phyloP scores from a whole-genome alignment of 2,888 invertebrate species.

The Oxytorus armatus region DNA sequence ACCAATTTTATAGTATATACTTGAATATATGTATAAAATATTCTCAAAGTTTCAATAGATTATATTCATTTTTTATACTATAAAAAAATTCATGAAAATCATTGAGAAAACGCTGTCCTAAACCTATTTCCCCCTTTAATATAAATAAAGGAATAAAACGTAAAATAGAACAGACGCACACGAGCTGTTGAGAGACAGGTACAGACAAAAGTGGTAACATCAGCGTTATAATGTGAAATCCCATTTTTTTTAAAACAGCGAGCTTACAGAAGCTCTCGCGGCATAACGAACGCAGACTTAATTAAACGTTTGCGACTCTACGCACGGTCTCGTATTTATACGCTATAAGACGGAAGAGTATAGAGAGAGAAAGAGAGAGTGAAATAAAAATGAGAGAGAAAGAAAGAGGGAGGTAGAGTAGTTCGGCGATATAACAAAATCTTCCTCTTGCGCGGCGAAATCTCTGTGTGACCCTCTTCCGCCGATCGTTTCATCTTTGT shows the following conservation, averaged over 20 bases:
- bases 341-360: constrained; percentile 15
- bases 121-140: too few relatives aligned
- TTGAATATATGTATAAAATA: too few relatives aligned
- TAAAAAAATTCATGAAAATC: too few relatives aligned
- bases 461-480: constrained; percentile 54
- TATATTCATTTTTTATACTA: too few relatives aligned
- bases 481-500: constrained; percentile 52
- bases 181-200: not conserved
- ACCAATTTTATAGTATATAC: too few relatives aligned
- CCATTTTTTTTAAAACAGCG: not conserved
- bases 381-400: constrained; percentile 35
- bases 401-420: constrained; percentile 4
- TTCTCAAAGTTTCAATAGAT: too few relatives aligned
- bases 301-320: constrained; percentile 78
- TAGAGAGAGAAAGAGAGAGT: constrained; percentile 31
- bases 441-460: constrained; percentile 70
- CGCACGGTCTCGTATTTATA: constrained; percentile 51
- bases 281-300: constrained; percentile 79
- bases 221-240: not conserved
- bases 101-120: too few relatives aligned
- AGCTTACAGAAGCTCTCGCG: constrained; percentile 52
- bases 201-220: not conserved
- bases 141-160: not conserved
- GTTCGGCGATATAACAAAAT: constrained; percentile 72
- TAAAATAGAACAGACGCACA: not conserved